Evolutionary conservation across 2,797 vertebrate genomes (phyloP), one percentile per base, ranked within the genome.

Genomic region (Pangasius macronema): DNA sequence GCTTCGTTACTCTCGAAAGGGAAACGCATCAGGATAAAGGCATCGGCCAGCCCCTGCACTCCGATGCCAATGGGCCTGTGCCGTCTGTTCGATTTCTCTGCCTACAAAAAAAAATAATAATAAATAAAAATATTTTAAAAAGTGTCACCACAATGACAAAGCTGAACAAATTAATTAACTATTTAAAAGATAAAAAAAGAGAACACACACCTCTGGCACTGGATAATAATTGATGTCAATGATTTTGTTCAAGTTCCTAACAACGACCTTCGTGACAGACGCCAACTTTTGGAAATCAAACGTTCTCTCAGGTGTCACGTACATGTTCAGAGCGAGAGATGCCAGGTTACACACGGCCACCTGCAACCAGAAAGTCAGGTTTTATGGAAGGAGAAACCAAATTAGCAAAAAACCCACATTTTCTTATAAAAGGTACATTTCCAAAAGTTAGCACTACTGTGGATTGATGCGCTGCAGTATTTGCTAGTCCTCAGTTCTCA

Each of bases 161-260:
- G 33, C 33, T 61, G 57, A 61, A 46, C 0, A 49, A 59, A 75
- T 46, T 0, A 46, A 53, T 36, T 42, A 39, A 14, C 13, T 72
- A 24, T 59, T 81, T 63, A 33, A 49, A 63, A 5, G 75, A 24
- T n/a, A 8, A 22, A n/a, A 51, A 5, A 2, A 20, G 14, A 22
- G 9, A 8, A 2, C 4, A 3, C 70, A 77, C 91, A 97, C 97
- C 94, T 99, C 98, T 1, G 94, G 95, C 49, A 99, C 92, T 0
- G 99, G 99, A 86, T 99, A 99, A 91, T 93, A 99, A 92, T 99
- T 99, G 84, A 99, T 97, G 0, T 99, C 97, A 0, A 99, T 99
- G 90, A 99, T 97, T 93, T 98, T 98, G 94, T 99, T 99, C 86
- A 99, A 94, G 93, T 99, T 99, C 65, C 94, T 94, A 51, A 99